Conservation (phyloP, 2,888 invertebrate species). For the Drosophila sordidapex region DNA sequence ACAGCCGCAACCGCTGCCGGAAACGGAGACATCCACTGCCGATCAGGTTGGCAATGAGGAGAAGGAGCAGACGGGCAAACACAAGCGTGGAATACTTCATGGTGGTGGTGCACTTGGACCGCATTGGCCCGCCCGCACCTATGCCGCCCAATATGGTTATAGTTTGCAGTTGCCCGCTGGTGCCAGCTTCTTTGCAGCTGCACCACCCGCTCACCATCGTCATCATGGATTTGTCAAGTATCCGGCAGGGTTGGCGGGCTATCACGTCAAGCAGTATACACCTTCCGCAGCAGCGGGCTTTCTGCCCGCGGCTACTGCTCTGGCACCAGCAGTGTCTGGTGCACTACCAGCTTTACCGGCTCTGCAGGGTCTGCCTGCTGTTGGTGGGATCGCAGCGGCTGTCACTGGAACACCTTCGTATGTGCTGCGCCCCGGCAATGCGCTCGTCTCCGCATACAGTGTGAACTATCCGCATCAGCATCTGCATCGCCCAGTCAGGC, state of each 20-base stretch:
- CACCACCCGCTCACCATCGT: constrained; percentile 53
- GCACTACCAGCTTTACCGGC: constrained; percentile 17
- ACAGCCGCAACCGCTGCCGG: constrained; percentile 1
- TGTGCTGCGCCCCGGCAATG: constrained; percentile 82
- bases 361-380: constrained; percentile 35
- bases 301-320: constrained; percentile 17
- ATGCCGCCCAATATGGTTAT: constrained; percentile 82
- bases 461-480: constrained; percentile 83
- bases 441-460: constrained; percentile 82
- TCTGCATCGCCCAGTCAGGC: constrained; percentile 69
- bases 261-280: constrained; percentile 49
- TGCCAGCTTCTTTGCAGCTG: constrained; percentile 59
- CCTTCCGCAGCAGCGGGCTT: constrained; percentile 27
- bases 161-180: constrained; percentile 75
- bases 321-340: constrained; percentile 17
- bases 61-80: constrained; percentile 55
- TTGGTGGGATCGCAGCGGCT: constrained; percentile 42
- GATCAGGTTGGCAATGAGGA: background rate
- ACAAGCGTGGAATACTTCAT: constrained; percentile 79
- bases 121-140: constrained; percentile 79
- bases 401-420: constrained; percentile 65
- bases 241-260: constrained; percentile 40
- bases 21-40: constrained; percentile 5
- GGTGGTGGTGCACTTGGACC: constrained; percentile 42
- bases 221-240: constrained; percentile 61